Percentiles rank a stretch among this genome's conserved stretches.
These are phyloP conservation scores for Drosophila repleta DNA, from an alignment of 1,140 invertebrate genomes.

Conservation along the genomic window DNA sequence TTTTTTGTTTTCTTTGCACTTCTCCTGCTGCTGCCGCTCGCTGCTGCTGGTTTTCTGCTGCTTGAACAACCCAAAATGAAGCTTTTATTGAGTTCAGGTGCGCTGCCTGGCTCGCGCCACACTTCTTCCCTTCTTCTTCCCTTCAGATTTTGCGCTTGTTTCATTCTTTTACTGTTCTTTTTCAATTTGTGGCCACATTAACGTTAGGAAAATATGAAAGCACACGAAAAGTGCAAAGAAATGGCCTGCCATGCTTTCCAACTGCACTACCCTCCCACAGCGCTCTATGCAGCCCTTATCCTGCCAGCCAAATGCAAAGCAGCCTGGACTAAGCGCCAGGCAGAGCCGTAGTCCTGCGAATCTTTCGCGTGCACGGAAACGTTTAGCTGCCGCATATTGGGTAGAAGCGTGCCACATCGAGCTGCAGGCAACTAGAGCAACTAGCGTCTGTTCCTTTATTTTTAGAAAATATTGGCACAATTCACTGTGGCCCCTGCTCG, in stretches of 20 bases:
- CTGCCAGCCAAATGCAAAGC: conserved; percentile 38
- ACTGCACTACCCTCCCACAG: conserved; percentile 41
- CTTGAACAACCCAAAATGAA: conserved; percentile 80
- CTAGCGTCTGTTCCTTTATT: conserved; percentile 68
- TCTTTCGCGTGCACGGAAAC: conserved; percentile 77
- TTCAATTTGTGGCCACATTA: conserved; percentile 82
- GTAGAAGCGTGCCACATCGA: conserved; percentile 42
- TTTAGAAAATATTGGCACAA: conserved; percentile 79
- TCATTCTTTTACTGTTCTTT: conserved; percentile 58
- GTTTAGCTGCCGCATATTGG: conserved; percentile 77
- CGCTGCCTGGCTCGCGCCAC: conserved; percentile 22
- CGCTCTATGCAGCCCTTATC: background rate
- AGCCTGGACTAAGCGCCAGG: conserved; percentile 7
- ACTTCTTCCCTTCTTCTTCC: conserved; percentile 8
- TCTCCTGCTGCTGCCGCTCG: conserved; percentile 31
- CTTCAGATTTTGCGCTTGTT: conserved; percentile 58
- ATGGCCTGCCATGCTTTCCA: conserved; percentile 58
- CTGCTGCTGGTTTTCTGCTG: conserved; percentile 66
- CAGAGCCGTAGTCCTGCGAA: conserved; percentile 28
- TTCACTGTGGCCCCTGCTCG: conserved; percentile 23
- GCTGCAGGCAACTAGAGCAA: conserved; percentile 33
- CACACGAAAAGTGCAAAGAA: conserved; percentile 78
- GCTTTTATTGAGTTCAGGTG: conserved; percentile 82
- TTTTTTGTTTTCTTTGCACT: conserved; percentile 45
- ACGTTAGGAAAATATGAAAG: conserved; percentile 79